phyloP scores from a whole-genome alignment of 2,113 vertebrate species.

The Lagopus muta region DNA sequence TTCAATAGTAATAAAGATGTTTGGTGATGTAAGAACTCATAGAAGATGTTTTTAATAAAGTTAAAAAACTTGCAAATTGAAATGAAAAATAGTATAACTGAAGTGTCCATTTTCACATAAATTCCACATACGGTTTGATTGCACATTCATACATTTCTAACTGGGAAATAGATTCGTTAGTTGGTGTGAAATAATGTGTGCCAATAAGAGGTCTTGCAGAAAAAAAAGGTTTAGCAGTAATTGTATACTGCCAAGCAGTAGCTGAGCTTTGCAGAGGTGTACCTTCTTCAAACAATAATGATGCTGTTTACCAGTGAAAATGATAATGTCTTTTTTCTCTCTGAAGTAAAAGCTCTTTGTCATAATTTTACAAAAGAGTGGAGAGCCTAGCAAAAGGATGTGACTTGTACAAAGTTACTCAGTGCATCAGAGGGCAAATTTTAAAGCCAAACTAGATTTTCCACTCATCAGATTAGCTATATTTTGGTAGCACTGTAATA shows the following conservation, averaged over 20 bases:
- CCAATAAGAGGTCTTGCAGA: neutral
- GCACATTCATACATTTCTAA: neutral
- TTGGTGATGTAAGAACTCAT: neutral
- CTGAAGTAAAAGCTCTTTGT: neutral
- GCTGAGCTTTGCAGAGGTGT: neutral
- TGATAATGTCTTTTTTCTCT: neutral
- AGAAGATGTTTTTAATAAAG: neutral
- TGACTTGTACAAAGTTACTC: neutral
- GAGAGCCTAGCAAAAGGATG: neutral
- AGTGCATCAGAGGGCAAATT: neutral
- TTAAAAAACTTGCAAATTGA: neutral
- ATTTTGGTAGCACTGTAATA: slow-evolving; percentile 11
- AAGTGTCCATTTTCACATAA: neutral
- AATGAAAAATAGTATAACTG: neutral
- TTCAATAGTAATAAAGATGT: neutral
- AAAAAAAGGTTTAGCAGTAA: neutral
- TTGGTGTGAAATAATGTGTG: neutral
- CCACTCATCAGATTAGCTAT: slow-evolving; percentile 13
- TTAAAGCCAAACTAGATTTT: neutral
- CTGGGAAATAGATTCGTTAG: neutral
- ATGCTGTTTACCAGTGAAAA: neutral
- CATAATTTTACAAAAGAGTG: neutral
- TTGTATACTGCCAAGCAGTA: neutral
- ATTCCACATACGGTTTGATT: neutral
- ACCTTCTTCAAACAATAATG: neutral